These are phyloP conservation scores for Hafferia zeledoni DNA, from an alignment of 2,797 vertebrate species.

Conservation along the genomic window DNA sequence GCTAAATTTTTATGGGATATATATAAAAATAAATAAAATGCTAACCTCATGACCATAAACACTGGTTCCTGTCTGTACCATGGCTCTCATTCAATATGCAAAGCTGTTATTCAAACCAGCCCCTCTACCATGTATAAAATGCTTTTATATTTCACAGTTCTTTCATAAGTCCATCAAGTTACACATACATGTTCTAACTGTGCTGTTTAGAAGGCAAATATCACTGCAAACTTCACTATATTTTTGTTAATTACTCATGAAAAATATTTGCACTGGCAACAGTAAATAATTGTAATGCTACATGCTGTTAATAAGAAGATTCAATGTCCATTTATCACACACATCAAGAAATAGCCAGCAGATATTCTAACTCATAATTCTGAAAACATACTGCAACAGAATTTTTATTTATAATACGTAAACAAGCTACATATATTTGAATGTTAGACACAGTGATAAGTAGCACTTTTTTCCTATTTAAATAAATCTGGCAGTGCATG, in stretches of 20 bases:
- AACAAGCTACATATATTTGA: not conserved
- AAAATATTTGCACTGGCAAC: not conserved
- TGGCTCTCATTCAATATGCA: not conserved
- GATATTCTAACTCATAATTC: not conserved
- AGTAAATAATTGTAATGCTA: not conserved
- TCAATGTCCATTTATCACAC: not conserved
- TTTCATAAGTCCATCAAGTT: not conserved
- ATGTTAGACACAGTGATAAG: not conserved
- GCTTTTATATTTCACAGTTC: not conserved
- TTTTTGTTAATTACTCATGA: not conserved
- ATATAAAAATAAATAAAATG: too few relatives aligned
- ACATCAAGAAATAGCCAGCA: not conserved
- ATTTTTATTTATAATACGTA: not conserved
- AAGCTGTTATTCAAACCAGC: not conserved
- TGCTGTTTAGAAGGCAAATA: not conserved
- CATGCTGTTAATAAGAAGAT: not conserved
- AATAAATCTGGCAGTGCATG: conserved; percentile 4
- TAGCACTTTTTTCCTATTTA: not conserved
- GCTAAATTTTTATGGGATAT: not conserved
- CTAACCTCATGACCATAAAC: not conserved
- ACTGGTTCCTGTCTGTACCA: not conserved
- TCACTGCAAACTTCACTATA: not conserved
- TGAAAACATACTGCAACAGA: not conserved
- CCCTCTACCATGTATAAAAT: not conserved
- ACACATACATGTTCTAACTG: not conserved